Conservation (phyloP, 2,797 vertebrate genomes). For the Schizothorax lantsangensis region DNA sequence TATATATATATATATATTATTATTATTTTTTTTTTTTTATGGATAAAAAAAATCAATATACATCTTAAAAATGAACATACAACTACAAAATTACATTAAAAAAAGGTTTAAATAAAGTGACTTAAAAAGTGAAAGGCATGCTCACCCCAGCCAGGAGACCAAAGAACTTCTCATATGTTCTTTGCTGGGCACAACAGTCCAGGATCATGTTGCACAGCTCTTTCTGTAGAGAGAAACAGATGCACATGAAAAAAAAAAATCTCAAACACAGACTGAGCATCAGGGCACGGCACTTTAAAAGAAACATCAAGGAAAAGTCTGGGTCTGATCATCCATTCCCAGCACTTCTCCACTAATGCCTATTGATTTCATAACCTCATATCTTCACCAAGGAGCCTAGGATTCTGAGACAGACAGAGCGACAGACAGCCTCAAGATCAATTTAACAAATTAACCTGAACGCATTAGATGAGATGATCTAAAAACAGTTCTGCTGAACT, state of each 20-base stretch:
- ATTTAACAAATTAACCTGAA: constrained; percentile 8
- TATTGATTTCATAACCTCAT: constrained; percentile 23
- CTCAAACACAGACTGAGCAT: not conserved
- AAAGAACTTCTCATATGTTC: constrained; percentile 98
- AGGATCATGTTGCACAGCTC: constrained; percentile 99
- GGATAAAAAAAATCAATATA: not conserved
- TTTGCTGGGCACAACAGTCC: constrained; percentile 98
- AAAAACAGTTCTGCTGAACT: not conserved
- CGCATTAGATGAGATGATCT: not conserved
- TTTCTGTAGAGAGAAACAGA: constrained; percentile 81
- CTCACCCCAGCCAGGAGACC: constrained; percentile 97
- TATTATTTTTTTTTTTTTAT: too few species aligned
- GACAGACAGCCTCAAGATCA: constrained; percentile 16
- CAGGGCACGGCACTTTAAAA: not conserved
- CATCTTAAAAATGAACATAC: not conserved
- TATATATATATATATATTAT: not conserved
- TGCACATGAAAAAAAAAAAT: not conserved
- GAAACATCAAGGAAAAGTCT: not conserved
- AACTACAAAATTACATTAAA: not conserved
- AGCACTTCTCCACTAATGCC: not conserved
- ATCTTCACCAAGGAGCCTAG: not conserved
- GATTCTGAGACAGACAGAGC: not conserved
- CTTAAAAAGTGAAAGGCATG: constrained; percentile 30
- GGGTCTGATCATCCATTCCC: not conserved
- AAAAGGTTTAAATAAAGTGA: not conserved